Evolutionary conservation across 1,140 invertebrate species (phyloP), one percentile per base, ranked within the genome.

Genomic region (Heliconius congener): DNA sequence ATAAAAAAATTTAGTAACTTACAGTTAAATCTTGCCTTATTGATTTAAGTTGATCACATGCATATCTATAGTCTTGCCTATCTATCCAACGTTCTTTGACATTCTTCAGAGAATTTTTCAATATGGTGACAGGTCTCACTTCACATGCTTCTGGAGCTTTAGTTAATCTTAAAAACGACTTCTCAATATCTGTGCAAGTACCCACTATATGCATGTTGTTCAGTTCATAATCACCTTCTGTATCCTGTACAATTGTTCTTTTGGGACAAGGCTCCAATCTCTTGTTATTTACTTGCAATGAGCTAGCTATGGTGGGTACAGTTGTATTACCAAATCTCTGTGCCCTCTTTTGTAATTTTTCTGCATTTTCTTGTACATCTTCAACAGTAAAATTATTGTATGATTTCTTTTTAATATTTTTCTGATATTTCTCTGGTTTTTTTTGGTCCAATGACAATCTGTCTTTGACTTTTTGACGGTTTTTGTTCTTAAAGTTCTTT

Each of bases 21-120:
- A 99, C 99, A 74, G 99, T 99, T 84, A 99, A 95, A 96, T 99
- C 99, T 95, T 99, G 99, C 85, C 99, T 95, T 87, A 99, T 99
- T 19, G 99, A 99, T 95, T 99, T 99, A 46, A 99, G 95, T 95
- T 99, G 99, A 96, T 99, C 99, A 95, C 99, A 99, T 76, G 98
- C 97, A 95, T 99, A 99, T 93, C 96, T 96, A 95, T 99, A 99
- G 95, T 99, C 99, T 88, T 97, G 97, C 88, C 97, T 98, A 75
- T 96, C 95, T 74, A 97, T 96, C 98, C 99, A 99, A 83, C 97
- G 97, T 76, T 97, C 96, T 94, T 99, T 99, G 1, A 99, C 98
- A 95, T 98, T 97, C 87, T 96, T 96, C 84, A 99, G 95, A 66
- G 99, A 98, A 92, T 96, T 96, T 85, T 95, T 96, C 55, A 99